phyloP scores from a whole-genome alignment of 2,797 vertebrate species.

The Lacerta bilineata region DNA sequence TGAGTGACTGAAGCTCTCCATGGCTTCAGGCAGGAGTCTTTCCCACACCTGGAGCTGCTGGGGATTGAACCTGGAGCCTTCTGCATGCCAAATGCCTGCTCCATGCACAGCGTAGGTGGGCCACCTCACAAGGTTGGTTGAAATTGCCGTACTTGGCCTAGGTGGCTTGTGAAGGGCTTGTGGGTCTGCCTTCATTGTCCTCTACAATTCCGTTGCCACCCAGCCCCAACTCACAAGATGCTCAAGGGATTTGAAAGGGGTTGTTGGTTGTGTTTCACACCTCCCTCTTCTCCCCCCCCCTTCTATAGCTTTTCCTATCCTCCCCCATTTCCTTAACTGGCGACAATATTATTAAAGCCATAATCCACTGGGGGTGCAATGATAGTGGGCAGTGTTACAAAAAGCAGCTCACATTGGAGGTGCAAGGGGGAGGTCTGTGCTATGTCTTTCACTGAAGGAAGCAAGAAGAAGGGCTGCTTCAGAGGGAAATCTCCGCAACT shows the following conservation, averaged over 20 bases:
- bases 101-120: too few relatives aligned
- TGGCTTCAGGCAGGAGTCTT: too few relatives aligned
- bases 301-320: not conserved
- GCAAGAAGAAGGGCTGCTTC: too few relatives aligned
- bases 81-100: too few relatives aligned
- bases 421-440: not conserved
- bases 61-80: too few relatives aligned
- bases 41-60: too few relatives aligned
- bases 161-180: not conserved
- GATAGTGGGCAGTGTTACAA: not conserved
- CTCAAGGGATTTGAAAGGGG: too few relatives aligned
- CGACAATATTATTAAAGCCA: conserved; percentile 45
- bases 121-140: not conserved
- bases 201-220: not conserved
- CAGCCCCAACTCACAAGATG: not conserved
- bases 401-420: not conserved
- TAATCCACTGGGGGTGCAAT: not conserved
- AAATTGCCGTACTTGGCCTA: not conserved
- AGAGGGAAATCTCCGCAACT: not conserved
- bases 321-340: not conserved
- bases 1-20: too few relatives aligned
- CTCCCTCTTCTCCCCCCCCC: too few relatives aligned
- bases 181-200: too few relatives aligned
- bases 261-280: not conserved
- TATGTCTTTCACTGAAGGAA: not conserved